Conservation (phyloP, 1,140 invertebrate species). For the Macrocentrus cingulum region DNA sequence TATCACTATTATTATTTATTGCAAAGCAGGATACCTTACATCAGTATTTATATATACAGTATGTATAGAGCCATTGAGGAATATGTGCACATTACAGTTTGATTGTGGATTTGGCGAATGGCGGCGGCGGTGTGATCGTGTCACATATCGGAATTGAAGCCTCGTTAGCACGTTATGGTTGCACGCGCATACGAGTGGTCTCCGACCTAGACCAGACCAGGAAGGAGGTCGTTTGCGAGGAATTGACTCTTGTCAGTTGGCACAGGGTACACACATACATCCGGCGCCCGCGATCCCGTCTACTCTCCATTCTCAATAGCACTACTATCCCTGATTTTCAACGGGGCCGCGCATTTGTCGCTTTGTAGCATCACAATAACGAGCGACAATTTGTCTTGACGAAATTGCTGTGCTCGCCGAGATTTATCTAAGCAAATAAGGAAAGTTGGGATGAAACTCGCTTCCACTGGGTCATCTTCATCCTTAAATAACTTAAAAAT, state of each 20-base stretch:
- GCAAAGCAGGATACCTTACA: no score
- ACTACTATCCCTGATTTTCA: constrained; percentile 10
- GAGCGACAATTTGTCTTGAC: constrained; percentile 7
- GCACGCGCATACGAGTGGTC: constrained; percentile 2
- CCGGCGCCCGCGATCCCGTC: neutral
- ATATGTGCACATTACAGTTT: no score
- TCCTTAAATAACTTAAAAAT: no score
- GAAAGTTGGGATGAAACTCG: no score
- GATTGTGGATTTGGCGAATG: neutral
- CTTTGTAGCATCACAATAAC: constrained; percentile 12
- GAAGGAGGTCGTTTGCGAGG: constrained; percentile 14
- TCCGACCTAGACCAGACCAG: constrained; percentile 8
- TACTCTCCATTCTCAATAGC: constrained; percentile 3
- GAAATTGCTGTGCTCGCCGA: neutral
- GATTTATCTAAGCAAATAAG: no score
- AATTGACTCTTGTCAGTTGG: constrained; percentile 19
- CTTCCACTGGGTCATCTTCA: no score
- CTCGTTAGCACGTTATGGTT: constrained; percentile 20
- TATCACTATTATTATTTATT: no score
- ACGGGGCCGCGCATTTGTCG: constrained; percentile 5
- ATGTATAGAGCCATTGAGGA: no score
- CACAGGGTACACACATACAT: neutral
- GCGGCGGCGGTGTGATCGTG: constrained; percentile 1
- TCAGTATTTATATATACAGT: no score
- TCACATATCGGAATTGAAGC: constrained; percentile 16